Conservation (phyloP, 2,797 vertebrate genomes). For the Chiroxiphia lanceolata region DNA sequence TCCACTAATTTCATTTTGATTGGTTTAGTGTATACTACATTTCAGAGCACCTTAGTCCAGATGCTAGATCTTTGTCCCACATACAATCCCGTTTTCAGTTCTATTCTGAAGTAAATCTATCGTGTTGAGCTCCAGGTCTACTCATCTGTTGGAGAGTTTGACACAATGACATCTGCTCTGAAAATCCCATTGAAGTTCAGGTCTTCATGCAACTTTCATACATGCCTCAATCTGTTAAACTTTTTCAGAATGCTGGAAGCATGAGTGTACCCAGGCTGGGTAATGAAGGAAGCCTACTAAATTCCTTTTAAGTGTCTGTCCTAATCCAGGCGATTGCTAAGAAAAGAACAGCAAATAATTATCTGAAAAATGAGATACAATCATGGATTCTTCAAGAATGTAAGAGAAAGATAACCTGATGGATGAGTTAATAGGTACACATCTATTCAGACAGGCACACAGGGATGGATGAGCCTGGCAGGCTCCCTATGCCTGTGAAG, state of each 20-base stretch:
- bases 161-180: not conserved
- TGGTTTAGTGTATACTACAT: not conserved
- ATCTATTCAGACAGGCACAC: not conserved
- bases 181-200: not conserved
- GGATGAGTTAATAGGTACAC: not conserved
- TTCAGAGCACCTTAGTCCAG: not conserved
- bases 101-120: not conserved
- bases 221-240: not conserved
- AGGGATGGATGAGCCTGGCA: not conserved
- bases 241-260: not conserved
- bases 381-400: not conserved
- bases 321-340: not conserved
- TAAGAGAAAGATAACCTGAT: not conserved
- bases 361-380: not conserved
- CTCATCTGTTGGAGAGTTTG: not conserved
- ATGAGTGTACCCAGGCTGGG: not conserved
- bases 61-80: not conserved
- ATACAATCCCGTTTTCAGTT: not conserved
- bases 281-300: not conserved
- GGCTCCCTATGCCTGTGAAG: not conserved
- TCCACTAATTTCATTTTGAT: not conserved
- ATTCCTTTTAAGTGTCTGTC: not conserved
- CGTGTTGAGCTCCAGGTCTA: not conserved
- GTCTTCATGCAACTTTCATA: slow-evolving; percentile 6
- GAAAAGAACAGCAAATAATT: not conserved